A percentile compares a stretch with the other conserved stretches of the same genome.
These are phyloP conservation scores for Cygnus atratus DNA, from an alignment of 2,113 vertebrate species.

Conservation along the genomic window DNA sequence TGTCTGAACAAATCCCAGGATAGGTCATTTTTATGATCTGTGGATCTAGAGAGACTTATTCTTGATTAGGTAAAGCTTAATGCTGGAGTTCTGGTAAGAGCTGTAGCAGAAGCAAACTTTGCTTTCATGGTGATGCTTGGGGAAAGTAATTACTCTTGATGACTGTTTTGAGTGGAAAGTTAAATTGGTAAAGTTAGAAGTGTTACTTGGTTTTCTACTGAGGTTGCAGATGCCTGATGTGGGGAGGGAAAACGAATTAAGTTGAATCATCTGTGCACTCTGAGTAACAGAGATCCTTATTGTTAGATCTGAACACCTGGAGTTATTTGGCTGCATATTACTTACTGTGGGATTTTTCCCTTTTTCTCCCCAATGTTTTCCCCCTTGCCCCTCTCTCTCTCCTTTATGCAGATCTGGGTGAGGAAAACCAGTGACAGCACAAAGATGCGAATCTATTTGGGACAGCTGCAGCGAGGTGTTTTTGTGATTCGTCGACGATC, in stretches of 20 bases:
- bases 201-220: background rate
- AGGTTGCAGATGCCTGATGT: background rate
- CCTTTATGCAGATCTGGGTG: conserved; percentile 90
- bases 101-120: background rate
- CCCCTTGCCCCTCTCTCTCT: background rate
- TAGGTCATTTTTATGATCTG: conserved; percentile 41
- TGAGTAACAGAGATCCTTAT: background rate
- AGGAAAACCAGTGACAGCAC: conserved; percentile 99
- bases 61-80: conserved; percentile 43
- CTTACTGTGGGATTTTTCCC: background rate
- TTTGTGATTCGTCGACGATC: conserved; percentile 96
- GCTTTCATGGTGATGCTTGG: conserved; percentile 5
- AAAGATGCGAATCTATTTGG: conserved; percentile 98
- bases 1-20: conserved; percentile 41
- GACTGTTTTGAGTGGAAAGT: background rate
- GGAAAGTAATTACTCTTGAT: background rate
- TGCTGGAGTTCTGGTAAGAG: background rate
- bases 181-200: background rate
- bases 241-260: background rate
- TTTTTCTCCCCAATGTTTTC: background rate
- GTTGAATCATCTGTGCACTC: background rate
- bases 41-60: conserved; percentile 27
- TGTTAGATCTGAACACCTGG: background rate
- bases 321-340: background rate
- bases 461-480: conserved; percentile 95